phyloP scores from a whole-genome alignment of 2,797 vertebrate species.

The Falco biarmicus region DNA sequence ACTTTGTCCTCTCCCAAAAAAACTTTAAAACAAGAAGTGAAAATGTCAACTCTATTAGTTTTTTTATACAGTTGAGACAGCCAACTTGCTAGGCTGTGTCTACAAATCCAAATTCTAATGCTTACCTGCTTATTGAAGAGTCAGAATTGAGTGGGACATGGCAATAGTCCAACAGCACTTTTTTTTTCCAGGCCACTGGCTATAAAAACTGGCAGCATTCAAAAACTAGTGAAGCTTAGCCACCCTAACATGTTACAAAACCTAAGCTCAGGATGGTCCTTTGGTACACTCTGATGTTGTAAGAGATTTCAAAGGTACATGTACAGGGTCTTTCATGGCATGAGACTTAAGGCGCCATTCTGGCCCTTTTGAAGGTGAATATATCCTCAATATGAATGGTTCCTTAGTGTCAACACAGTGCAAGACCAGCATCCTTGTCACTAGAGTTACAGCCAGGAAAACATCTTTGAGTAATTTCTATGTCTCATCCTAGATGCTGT shows the following conservation, averaged over 20 bases:
- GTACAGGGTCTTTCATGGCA: accelerated
- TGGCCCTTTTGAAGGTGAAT: not conserved
- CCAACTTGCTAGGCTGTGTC: not conserved
- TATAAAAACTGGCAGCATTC: not conserved
- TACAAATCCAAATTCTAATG: not conserved
- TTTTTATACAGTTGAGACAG: not conserved
- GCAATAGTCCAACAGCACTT: not conserved
- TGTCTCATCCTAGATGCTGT: not conserved
- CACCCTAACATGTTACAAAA: not conserved
- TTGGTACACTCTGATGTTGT: not conserved
- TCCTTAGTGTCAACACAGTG: not conserved
- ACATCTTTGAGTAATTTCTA: not conserved
- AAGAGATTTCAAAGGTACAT: not conserved
- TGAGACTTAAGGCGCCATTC: not conserved
- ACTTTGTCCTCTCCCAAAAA: slow-evolving; percentile 1
- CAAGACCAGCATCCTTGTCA: not conserved
- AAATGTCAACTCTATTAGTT: not conserved
- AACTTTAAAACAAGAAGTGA: not conserved
- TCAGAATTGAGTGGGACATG: not conserved
- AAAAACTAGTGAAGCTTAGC: not conserved
- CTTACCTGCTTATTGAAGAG: not conserved
- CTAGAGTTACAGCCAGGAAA: not conserved
- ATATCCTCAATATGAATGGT: not conserved
- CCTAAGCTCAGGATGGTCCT: not conserved
- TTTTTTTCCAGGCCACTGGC: not conserved